phyloP scores from a whole-genome alignment of 2,113 vertebrate genomes.

The Urocolius indicus region DNA sequence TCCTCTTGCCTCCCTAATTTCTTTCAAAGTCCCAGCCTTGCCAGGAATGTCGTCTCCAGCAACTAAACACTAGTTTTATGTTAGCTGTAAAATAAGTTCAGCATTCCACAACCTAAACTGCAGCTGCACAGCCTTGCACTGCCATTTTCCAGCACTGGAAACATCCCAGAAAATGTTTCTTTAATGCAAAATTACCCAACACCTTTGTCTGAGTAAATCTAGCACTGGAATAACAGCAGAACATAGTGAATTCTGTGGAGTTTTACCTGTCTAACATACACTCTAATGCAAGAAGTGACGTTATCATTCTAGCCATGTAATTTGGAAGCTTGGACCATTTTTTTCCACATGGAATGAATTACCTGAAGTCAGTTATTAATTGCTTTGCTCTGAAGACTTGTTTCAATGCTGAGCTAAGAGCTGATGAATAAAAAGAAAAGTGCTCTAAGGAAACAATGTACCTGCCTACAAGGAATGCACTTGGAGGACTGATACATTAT shows the following conservation, averaged over 20 bases:
- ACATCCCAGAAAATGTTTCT: not conserved
- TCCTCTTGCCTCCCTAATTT: not conserved
- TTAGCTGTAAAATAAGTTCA: not conserved
- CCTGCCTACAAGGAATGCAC: not conserved
- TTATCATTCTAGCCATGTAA: not conserved
- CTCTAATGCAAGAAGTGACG: not conserved
- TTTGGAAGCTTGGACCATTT: not conserved
- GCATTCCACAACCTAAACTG: not conserved
- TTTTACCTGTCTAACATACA: not conserved
- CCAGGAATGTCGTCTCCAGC: not conserved
- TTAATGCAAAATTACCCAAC: not conserved
- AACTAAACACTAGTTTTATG: not conserved
- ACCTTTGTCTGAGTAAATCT: not conserved
- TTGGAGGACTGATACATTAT: not conserved
- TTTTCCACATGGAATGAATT: not conserved
- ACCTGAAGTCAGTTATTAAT: not conserved
- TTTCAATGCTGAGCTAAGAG: not conserved
- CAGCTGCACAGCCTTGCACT: not conserved
- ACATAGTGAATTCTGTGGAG: not conserved
- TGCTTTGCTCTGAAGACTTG: not conserved
- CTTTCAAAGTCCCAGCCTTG: not conserved
- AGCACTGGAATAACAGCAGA: not conserved
- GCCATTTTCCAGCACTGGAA: not conserved
- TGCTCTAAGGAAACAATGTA: not conserved
- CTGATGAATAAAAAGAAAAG: not conserved